These are phyloP conservation scores for Acleris emargana DNA, from an alignment of 2,888 invertebrate species.

Conservation along the genomic window DNA sequence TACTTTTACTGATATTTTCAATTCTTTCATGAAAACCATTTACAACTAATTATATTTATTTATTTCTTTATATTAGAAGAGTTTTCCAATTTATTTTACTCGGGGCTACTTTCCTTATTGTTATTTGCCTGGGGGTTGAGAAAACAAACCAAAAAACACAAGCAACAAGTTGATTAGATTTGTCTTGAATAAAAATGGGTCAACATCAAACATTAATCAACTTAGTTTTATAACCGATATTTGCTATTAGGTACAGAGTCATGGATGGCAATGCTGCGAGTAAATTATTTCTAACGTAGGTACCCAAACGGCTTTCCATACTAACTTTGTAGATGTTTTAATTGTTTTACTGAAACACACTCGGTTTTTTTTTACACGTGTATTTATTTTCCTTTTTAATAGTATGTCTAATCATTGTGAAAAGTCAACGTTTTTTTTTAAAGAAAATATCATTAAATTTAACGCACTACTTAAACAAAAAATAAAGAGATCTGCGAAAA, in stretches of 20 bases:
- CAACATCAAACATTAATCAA: too few species aligned
- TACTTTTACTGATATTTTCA: too few species aligned
- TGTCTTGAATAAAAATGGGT: too few species aligned
- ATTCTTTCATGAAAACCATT: not conserved
- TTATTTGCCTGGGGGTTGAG: conserved; percentile 5
- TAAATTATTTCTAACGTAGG: too few species aligned
- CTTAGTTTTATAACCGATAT: too few species aligned
- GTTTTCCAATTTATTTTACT: conserved; percentile 4
- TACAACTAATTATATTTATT: conserved; percentile 9
- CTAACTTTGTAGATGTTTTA: too few species aligned
- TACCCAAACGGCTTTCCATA: too few species aligned
- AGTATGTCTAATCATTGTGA: not conserved
- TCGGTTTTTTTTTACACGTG: too few species aligned
- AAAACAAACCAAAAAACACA: conserved; percentile 6
- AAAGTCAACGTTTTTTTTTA: not conserved
- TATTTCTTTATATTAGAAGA: conserved; percentile 18
- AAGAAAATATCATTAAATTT: not conserved
- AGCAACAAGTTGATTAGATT: not conserved
- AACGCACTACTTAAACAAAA: not conserved
- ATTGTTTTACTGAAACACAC: too few species aligned
- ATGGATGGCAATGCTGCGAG: too few species aligned
- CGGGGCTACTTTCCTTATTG: conserved; percentile 2
- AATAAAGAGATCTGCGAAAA: not conserved
- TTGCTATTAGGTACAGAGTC: too few species aligned
- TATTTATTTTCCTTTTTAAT: too few species aligned